These are phyloP conservation scores for Thymelicus lineola DNA, from an alignment of 2,888 invertebrate species.

Conservation along the genomic window DNA sequence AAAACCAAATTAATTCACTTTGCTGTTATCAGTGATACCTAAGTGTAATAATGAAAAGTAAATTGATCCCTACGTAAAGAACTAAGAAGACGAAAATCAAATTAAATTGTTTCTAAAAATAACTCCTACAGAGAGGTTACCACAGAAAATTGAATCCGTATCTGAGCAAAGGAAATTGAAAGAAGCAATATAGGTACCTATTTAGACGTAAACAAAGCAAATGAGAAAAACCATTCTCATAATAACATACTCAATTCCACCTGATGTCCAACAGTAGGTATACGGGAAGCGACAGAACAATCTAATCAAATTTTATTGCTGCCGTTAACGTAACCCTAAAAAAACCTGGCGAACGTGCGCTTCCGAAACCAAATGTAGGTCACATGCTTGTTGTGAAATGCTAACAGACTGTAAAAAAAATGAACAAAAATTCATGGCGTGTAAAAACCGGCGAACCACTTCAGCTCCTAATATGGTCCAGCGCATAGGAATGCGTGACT, in stretches of 20 bases:
- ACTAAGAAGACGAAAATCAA: too few species aligned
- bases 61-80: too few species aligned
- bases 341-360: conserved; percentile 20
- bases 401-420: conserved; percentile 1
- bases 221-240: neutral
- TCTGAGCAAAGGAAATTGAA: too few species aligned
- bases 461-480: neutral
- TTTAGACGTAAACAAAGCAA: conserved; percentile 12
- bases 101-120: too few species aligned
- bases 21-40: too few species aligned
- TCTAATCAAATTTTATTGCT: conserved; percentile 33
- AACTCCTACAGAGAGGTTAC: too few species aligned
- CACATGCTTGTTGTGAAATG: conserved; percentile 9
- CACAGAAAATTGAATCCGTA: too few species aligned
- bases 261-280: conserved; percentile 5
- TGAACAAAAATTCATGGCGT: neutral
- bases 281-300: conserved; percentile 11
- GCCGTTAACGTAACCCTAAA: conserved; percentile 27
- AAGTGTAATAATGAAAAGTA: too few species aligned
- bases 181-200: neutral
- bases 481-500: conserved; percentile 3
- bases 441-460: neutral
- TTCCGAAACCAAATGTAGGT: conserved; percentile 27
- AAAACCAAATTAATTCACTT: too few species aligned
- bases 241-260: conserved; percentile 4